A percentile compares a stretch with the other conserved stretches of the same genome.
These are phyloP conservation scores for Philhelius pedissequus DNA, from an alignment of 2,888 invertebrate species.

Conservation along the genomic window DNA sequence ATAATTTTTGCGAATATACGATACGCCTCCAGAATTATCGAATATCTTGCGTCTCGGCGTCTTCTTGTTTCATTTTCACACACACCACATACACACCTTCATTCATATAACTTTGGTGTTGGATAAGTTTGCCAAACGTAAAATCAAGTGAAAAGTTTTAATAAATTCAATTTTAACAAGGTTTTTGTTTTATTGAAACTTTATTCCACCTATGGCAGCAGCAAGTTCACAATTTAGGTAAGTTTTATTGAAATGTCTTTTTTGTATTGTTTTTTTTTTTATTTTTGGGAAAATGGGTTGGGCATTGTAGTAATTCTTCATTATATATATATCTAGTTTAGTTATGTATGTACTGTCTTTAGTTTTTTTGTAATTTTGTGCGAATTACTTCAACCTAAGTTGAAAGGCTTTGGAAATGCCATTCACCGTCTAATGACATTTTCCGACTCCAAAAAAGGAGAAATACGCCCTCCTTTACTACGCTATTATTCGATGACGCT, in stretches of 20 bases:
- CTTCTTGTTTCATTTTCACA: not conserved
- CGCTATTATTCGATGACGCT: not conserved
- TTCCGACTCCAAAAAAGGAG: not conserved
- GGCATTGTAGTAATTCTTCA: conserved; percentile 8
- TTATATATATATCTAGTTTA: not conserved
- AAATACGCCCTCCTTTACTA: not conserved
- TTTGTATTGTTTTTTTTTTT: not conserved
- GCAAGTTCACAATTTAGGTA: conserved; percentile 63
- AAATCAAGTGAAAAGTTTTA: conserved; percentile 13
- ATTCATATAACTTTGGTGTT: not conserved
- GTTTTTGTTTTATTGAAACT: not conserved
- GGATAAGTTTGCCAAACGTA: not conserved
- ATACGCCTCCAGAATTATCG: conserved; percentile 53
- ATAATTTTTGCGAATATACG: conserved; percentile 18
- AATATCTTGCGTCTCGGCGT: not conserved
- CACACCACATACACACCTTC: not conserved
- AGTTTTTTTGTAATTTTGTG: not conserved
- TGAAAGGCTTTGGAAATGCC: not conserved
- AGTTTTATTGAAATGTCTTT: conserved; percentile 13
- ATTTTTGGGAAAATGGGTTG: conserved; percentile 37
- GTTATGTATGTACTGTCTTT: too few species aligned
- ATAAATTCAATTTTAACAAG: conserved; percentile 12
- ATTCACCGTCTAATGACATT: not conserved
- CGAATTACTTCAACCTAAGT: not conserved
- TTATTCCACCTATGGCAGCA: conserved; percentile 54